These are phyloP conservation scores for Ameiurus melas DNA, from an alignment of 2,113 vertebrate genomes.

Conservation along the genomic window DNA sequence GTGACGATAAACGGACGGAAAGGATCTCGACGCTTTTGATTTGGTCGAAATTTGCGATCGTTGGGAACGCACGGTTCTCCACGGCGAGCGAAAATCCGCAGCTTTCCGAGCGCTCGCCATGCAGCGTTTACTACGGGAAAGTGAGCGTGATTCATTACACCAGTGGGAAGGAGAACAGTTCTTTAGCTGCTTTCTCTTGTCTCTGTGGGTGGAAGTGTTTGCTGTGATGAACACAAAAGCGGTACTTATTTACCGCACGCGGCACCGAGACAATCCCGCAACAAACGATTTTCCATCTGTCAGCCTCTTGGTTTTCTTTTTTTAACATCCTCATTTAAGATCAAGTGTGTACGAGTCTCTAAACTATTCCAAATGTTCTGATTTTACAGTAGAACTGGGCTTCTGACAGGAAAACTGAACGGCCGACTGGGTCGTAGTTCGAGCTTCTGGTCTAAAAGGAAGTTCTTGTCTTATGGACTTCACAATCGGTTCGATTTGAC, in stretches of 20 bases:
- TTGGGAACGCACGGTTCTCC: neutral
- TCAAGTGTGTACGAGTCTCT: neutral
- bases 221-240: slow-evolving; percentile 32
- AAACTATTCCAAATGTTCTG: neutral
- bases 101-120: neutral
- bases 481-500: neutral
- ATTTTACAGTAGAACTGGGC: neutral
- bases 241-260: slow-evolving; percentile 34
- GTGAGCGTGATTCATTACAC: slow-evolving; percentile 27
- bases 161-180: slow-evolving; percentile 17
- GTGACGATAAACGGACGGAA: neutral
- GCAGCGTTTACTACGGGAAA: slow-evolving; percentile 12
- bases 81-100: neutral
- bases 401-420: neutral
- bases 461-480: neutral
- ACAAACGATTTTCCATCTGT: slow-evolving; percentile 38
- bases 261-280: slow-evolving; percentile 35
- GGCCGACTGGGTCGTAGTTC: neutral
- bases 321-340: slow-evolving; percentile 32
- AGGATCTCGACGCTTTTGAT: neutral
- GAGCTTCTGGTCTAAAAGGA: neutral
- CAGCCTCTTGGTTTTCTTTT: neutral
- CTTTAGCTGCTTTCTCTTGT: neutral
- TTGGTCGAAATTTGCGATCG: neutral
- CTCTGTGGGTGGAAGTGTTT: slow-evolving; percentile 27